Percentiles rank a stretch among this genome's conserved stretches.
These are phyloP conservation scores for Ovis canadensis DNA, from an alignment of 2,113 vertebrate genomes.

Conservation along the genomic window DNA sequence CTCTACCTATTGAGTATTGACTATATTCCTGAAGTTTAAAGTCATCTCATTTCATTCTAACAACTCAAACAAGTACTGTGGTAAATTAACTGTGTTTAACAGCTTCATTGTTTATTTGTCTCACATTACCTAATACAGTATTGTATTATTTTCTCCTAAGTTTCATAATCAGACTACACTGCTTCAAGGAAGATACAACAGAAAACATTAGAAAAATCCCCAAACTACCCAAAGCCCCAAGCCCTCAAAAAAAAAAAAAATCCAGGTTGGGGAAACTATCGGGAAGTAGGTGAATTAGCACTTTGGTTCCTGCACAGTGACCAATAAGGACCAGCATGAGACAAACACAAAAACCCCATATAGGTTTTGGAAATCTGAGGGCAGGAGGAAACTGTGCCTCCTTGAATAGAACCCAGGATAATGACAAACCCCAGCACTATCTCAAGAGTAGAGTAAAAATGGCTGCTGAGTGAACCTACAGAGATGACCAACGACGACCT, in stretches of 20 bases:
- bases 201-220: not conserved
- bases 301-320: not conserved
- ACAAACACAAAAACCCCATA: not conserved
- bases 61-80: not conserved
- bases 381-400: not conserved
- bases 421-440: not conserved
- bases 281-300: not conserved
- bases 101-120: not conserved
- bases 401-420: not conserved
- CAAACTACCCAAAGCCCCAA: not conserved
- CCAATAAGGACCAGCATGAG: not conserved
- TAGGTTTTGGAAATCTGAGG: not conserved
- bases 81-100: not conserved
- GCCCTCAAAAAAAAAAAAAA: not conserved
- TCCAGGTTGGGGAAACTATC: not conserved
- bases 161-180: not conserved
- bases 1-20: not conserved
- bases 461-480: too few relatives aligned
- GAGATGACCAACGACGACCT: fast-evolving
- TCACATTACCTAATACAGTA: not conserved
- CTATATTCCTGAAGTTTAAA: not conserved
- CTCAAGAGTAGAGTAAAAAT: not conserved
- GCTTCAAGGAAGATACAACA: not conserved
- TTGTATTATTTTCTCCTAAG: not conserved
- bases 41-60: not conserved